A percentile compares a stretch with the other conserved stretches of the same genome.
phyloP scores from a whole-genome alignment of 2,113 vertebrate species.

The Todiramphus chloris region DNA sequence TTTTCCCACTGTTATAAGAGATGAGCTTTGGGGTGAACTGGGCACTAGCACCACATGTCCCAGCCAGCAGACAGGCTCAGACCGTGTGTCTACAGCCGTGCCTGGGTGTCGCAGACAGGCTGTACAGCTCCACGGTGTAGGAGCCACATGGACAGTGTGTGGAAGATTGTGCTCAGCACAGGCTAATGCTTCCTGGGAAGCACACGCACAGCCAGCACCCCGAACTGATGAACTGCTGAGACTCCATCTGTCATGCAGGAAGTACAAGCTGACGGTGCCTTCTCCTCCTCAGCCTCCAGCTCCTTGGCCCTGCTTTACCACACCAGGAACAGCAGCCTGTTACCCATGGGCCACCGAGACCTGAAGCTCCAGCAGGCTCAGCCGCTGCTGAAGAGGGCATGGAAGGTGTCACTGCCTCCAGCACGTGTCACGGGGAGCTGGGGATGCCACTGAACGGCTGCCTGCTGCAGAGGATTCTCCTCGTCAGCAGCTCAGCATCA shows the following conservation, averaged over 20 bases:
- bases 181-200: neutral
- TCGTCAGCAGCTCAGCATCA: neutral
- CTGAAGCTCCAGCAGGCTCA: neutral
- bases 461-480: neutral
- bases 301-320: neutral
- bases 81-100: neutral
- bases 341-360: neutral
- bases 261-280: neutral
- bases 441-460: neutral
- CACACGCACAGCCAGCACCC: neutral
- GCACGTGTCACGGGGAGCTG: neutral
- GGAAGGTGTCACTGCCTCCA: neutral
- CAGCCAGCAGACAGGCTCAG: neutral
- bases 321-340: neutral
- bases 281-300: neutral
- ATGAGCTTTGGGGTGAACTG: neutral
- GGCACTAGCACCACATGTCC: fast-evolving
- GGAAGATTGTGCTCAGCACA: neutral
- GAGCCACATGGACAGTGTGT: fast-evolving
- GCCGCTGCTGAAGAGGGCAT: neutral
- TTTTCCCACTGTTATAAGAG: neutral
- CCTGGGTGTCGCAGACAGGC: neutral
- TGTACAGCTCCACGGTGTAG: neutral
- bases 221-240: too few species aligned
- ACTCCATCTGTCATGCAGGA: neutral